phyloP scores from a whole-genome alignment of 2,888 invertebrate genomes.

The Leucophenga maculata region DNA sequence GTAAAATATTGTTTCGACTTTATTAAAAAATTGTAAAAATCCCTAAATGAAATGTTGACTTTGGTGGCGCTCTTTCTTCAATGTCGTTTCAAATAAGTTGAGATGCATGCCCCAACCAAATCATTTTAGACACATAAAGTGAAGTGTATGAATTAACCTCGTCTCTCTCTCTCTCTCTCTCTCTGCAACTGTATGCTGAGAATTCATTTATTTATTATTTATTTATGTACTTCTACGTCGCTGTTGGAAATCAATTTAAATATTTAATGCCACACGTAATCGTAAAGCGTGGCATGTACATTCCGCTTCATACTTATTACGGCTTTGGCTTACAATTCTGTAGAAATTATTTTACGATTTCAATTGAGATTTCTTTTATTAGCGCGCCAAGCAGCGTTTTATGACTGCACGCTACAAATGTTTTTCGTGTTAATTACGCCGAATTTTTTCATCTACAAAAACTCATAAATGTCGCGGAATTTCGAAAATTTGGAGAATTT shows the following conservation, averaged over 20 bases:
- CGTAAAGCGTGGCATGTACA: slow-evolving; percentile 36
- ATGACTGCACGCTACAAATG: neutral
- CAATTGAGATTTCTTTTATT: neutral
- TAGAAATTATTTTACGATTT: slow-evolving; percentile 16
- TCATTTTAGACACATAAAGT: neutral
- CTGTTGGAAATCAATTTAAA: slow-evolving; percentile 59
- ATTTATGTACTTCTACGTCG: slow-evolving; percentile 26
- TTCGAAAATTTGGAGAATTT: neutral
- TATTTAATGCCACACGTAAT: slow-evolving; percentile 52
- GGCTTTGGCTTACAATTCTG: neutral
- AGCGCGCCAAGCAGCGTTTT: neutral
- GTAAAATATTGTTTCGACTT: slow-evolving; percentile 64
- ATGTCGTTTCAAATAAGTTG: slow-evolving; percentile 30
- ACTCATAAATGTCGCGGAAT: slow-evolving; percentile 1
- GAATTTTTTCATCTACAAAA: slow-evolving; percentile 6
- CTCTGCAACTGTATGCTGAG: neutral
- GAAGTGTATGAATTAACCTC: slow-evolving; percentile 10
- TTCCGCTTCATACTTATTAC: neutral
- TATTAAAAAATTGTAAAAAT: slow-evolving; percentile 60
- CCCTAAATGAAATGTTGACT: slow-evolving; percentile 35
- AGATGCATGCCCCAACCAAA: slow-evolving; percentile 8
- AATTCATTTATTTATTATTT: slow-evolving; percentile 12
- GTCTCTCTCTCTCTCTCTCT: too few species aligned
- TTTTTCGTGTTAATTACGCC: slow-evolving; percentile 9
- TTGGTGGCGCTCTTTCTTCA: too few species aligned